phyloP scores from a whole-genome alignment of 2,888 invertebrate genomes.

The Tipula unca region DNA sequence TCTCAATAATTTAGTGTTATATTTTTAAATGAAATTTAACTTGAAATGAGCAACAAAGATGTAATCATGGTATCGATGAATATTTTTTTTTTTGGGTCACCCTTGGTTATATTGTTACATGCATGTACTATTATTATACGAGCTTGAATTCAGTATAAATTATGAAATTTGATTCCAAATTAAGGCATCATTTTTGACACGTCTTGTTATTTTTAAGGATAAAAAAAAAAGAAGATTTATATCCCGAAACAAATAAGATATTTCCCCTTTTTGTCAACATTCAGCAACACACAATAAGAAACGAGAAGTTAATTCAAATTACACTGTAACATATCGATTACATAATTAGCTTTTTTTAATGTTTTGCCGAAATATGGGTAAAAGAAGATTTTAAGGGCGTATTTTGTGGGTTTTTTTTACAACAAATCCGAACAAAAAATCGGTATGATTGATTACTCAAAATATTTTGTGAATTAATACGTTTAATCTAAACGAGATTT shows the following conservation, averaged over 20 bases:
- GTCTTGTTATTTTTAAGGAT: conserved; percentile 20
- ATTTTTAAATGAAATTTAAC: background rate
- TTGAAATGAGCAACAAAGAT: background rate
- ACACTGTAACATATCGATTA: conserved; percentile 23
- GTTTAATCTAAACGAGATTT: background rate
- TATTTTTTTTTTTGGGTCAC: background rate
- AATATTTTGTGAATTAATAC: background rate
- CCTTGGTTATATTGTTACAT: background rate
- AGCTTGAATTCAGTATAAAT: background rate
- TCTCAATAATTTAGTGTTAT: background rate
- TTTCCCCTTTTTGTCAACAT: background rate
- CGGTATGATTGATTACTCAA: background rate
- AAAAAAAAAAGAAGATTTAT: background rate
- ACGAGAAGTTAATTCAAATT: conserved; percentile 14
- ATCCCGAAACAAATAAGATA: conserved; percentile 15
- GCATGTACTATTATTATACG: background rate
- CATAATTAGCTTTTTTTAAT: conserved; percentile 21
- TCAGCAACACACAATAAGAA: background rate
- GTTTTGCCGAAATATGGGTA: conserved; percentile 8
- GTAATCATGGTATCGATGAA: background rate
- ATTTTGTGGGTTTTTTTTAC: background rate
- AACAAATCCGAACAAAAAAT: background rate
- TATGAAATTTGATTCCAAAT: conserved; percentile 24
- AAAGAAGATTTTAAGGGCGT: background rate
- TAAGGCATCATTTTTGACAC: conserved; percentile 24